Conservation (phyloP, 1,140 invertebrate species). For the Cydia pomonella region DNA sequence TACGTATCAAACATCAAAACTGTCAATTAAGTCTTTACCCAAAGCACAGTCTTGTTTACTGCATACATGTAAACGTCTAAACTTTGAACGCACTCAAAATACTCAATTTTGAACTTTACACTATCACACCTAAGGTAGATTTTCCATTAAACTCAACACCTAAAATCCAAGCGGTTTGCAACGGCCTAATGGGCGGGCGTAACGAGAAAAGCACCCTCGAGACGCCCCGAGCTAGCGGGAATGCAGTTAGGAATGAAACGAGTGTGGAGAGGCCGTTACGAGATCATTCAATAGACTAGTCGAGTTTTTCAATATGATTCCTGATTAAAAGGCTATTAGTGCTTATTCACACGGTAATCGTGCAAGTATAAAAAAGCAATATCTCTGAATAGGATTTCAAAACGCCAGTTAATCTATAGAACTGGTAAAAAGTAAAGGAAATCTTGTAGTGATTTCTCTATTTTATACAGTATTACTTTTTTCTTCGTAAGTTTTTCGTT, state of each 20-base stretch:
- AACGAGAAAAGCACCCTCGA: constrained; percentile 29
- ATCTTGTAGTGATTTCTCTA: no score
- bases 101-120: not conserved
- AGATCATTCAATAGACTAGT: constrained; percentile 1
- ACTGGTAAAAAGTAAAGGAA: not conserved
- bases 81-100: not conserved
- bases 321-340: not conserved
- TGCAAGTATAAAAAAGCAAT: not conserved
- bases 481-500: no score
- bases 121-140: not conserved
- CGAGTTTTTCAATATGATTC: constrained; percentile 11
- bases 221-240: constrained; percentile 20
- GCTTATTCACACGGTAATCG: not conserved
- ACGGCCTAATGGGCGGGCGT: constrained; percentile 22
- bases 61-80: constrained; percentile 1
- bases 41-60: not conserved
- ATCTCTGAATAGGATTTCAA: not conserved
- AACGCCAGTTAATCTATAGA: not conserved
- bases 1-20: not conserved
- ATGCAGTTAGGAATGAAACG: constrained; percentile 28
- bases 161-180: constrained; percentile 25
- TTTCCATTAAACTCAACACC: not conserved
- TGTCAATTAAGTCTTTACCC: not conserved
- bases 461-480: no score
- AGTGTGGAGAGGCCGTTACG: constrained; percentile 20